These are phyloP conservation scores for Resseliella maxima DNA, from an alignment of 2,888 invertebrate species.

Conservation along the genomic window DNA sequence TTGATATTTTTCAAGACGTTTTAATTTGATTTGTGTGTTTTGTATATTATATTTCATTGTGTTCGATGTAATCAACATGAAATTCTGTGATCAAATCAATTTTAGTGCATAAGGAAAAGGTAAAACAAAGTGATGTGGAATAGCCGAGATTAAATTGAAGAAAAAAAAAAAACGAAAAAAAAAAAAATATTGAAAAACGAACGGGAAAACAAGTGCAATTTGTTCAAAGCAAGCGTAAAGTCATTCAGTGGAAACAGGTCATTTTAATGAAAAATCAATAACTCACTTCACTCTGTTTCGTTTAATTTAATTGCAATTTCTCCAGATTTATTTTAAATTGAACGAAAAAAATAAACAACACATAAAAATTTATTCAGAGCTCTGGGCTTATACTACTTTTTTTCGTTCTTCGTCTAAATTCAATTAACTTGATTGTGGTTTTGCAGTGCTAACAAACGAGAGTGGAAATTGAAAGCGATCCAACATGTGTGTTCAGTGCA, in stretches of 20 bases:
- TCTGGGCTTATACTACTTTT: too few species aligned
- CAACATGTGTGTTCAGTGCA: conserved; percentile 62
- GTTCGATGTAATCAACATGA: not conserved
- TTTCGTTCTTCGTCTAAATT: conserved; percentile 6
- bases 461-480: not conserved
- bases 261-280: conserved; percentile 49
- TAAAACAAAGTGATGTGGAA: conserved; percentile 5
- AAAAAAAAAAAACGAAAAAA: too few species aligned
- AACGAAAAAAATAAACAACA: not conserved
- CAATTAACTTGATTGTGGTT: conserved; percentile 41
- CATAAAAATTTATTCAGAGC: not conserved
- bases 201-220: conserved; percentile 48
- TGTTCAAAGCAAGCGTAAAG: conserved; percentile 47
- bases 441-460: not conserved
- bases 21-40: too few species aligned
- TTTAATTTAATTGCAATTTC: conserved; percentile 44
- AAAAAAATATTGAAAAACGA: not conserved
- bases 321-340: conserved; percentile 9
- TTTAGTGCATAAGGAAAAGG: not conserved
- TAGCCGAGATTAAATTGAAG: not conserved
- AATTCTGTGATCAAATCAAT: conserved; percentile 33
- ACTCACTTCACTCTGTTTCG: conserved; percentile 8
- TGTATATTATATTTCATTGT: too few species aligned
- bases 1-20: too few species aligned
- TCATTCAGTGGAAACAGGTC: conserved; percentile 51